Percentiles rank a stretch among this genome's conserved stretches.
Conservation (phyloP, 1,140 invertebrate genomes). For the Lithobius niger region DNA sequence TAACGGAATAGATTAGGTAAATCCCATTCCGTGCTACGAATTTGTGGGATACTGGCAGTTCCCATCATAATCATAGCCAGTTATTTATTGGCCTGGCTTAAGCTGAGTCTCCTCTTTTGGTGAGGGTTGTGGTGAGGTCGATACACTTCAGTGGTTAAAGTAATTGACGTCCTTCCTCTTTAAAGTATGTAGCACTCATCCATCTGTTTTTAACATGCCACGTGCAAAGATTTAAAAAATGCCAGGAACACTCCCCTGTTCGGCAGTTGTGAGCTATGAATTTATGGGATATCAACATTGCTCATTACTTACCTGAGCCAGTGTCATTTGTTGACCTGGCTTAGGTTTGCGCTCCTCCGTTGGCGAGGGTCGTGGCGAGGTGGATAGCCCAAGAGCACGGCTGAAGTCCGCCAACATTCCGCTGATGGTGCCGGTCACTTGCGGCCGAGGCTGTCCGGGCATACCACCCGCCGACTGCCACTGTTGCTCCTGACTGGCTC, state of each 20-base stretch:
- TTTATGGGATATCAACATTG: not conserved
- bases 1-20: too few relatives aligned
- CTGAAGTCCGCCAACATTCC: constrained; percentile 42
- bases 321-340: constrained; percentile 16
- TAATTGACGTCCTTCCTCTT: not conserved
- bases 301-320: constrained; percentile 14
- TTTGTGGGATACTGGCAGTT: too few relatives aligned
- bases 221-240: not conserved
- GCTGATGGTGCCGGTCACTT: not conserved
- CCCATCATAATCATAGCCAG: too few relatives aligned
- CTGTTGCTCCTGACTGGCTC: not conserved
- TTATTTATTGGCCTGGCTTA: too few relatives aligned
- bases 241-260: not conserved
- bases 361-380: constrained; percentile 30
- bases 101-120: too few relatives aligned
- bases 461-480: not conserved
- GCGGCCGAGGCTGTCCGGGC: not conserved
- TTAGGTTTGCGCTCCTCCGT: constrained; percentile 26
- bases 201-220: not conserved
- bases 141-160: too few relatives aligned
- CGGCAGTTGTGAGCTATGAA: not conserved
- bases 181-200: not conserved
- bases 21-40: too few relatives aligned
- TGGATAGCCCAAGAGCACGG: constrained; percentile 32
- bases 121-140: too few relatives aligned